Evolutionary conservation across 2,888 invertebrate species (phyloP), one percentile per base, ranked within the genome.

Genomic region (Tillus elongatus): DNA sequence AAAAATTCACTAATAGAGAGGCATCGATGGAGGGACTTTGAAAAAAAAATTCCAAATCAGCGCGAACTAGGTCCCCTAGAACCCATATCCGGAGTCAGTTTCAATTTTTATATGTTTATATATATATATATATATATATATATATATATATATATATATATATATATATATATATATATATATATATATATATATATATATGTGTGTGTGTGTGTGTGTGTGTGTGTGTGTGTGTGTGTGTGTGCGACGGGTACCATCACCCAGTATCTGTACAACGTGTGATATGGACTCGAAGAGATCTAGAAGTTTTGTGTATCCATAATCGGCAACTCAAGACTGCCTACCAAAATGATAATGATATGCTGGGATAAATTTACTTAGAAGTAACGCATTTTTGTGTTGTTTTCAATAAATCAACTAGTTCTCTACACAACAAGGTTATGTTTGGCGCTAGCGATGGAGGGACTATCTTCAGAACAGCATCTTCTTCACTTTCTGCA

Each of bases 271-370:
- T 19, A 90, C 81, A 30, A 91, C 81, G 51, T 85, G 79, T 9
- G 87, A 75, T n/a, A 96, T 71, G 2, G 90, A 83, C 51, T 91
- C 85, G 30, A 96, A 77, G 26, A 96, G 71, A 64, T 95, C 93
- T 12, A 90, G 82, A 2, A 96, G 69, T 63, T 90, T 90, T 0
- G 88, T 89, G 58, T 87, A 93, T n/a, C 96, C 96, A 60, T 93
- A 96, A 68, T 93, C 91, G 4, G 93, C 89, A 1, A 96, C 92
- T 35, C 92, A 78, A 61, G 93, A 93, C 63, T 96, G 95, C 16
- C 90, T 76, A 0, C 93, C 92, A 63, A 93, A 96, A 64, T 93
- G 93, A 65, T 92, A 92, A 61, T 96, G 95, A 68, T 95, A 96
- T 1, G 90, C 84, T 2, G 95, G 95, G 53, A 95, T 92, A 47